A percentile compares a stretch with the other conserved stretches of the same genome.
These are phyloP conservation scores for Burhinus oedicnemus DNA, from an alignment of 2,113 vertebrate species.

Conservation along the genomic window DNA sequence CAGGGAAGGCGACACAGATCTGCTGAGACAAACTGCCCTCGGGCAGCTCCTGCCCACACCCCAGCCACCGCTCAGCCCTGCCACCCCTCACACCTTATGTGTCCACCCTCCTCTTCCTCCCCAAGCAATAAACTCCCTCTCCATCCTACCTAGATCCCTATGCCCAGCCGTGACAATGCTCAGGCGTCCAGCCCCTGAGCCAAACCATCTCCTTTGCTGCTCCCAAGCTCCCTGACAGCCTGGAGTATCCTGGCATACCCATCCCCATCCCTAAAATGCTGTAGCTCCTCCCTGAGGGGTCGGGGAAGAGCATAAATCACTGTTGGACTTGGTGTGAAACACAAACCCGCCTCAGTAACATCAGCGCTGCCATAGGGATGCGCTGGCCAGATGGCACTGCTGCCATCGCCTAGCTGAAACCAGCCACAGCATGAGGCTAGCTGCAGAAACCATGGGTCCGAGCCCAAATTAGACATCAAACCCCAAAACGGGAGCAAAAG, in stretches of 20 bases:
- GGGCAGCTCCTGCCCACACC: not conserved
- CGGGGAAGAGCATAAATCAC: not conserved
- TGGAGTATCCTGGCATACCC: no score
- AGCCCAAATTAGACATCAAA: not conserved
- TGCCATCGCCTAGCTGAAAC: not conserved
- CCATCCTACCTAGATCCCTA: not conserved
- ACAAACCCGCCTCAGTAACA: accelerated
- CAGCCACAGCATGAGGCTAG: not conserved
- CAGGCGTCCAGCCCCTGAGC: not conserved
- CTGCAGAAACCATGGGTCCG: not conserved
- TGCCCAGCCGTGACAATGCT: accelerated
- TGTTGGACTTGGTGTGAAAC: accelerated
- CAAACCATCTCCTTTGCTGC: not conserved
- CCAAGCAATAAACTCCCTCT: not conserved
- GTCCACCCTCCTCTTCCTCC: not conserved
- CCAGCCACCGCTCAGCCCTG: not conserved
- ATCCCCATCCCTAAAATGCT: not conserved
- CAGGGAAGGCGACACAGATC: accelerated
- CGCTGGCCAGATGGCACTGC: accelerated
- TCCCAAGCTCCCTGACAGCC: not conserved
- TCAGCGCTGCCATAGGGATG: accelerated
- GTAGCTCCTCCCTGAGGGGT: not conserved
- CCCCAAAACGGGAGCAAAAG: not conserved
- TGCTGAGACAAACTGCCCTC: not conserved
- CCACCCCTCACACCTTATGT: not conserved